Percentiles rank a stretch among this genome's conserved stretches.
Conservation (phyloP, 2,888 invertebrate species). For the Scelioninae gen. 2 region DNA sequence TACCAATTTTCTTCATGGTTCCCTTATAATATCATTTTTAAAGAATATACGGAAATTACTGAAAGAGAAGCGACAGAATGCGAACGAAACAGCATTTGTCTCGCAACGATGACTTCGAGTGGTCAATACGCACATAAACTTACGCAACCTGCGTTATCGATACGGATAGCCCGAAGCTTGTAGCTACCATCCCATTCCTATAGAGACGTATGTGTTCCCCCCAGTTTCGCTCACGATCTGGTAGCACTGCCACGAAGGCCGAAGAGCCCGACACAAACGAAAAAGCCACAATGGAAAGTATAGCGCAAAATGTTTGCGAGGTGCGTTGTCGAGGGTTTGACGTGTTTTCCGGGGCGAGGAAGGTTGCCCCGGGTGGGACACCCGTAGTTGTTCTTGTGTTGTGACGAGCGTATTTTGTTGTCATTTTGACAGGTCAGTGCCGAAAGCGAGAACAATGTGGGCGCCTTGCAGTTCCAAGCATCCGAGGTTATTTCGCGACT, state of each 20-base stretch:
- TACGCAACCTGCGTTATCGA: too few relatives aligned
- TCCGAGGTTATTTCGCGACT: conserved; percentile 84
- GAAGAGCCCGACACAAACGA: conserved; percentile 72
- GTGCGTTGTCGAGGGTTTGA: conserved; percentile 60
- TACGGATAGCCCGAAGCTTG: too few relatives aligned
- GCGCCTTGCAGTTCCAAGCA: conserved; percentile 81
- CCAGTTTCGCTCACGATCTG: too few relatives aligned
- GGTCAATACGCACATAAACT: too few relatives aligned
- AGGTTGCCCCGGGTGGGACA: neutral
- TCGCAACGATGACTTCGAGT: too few relatives aligned
- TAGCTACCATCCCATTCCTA: too few relatives aligned
- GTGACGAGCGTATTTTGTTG: conserved; percentile 47
- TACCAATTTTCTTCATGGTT: too few relatives aligned
- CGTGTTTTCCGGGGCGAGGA: conserved; percentile 16
- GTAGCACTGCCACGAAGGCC: conserved; percentile 75
- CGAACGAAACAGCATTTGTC: too few relatives aligned
- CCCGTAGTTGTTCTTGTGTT: conserved; percentile 16
- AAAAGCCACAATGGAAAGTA: conserved; percentile 71
- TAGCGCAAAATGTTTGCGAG: conserved; percentile 69
- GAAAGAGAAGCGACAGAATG: too few relatives aligned
- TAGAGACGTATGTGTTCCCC: too few relatives aligned
- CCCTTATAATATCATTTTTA: too few relatives aligned
- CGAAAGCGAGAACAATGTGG: conserved; percentile 68
- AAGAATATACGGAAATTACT: too few relatives aligned
- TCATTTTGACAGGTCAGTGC: conserved; percentile 73